Conservation (phyloP, 2,797 vertebrate species). For the Aulostomus chinensis region DNA sequence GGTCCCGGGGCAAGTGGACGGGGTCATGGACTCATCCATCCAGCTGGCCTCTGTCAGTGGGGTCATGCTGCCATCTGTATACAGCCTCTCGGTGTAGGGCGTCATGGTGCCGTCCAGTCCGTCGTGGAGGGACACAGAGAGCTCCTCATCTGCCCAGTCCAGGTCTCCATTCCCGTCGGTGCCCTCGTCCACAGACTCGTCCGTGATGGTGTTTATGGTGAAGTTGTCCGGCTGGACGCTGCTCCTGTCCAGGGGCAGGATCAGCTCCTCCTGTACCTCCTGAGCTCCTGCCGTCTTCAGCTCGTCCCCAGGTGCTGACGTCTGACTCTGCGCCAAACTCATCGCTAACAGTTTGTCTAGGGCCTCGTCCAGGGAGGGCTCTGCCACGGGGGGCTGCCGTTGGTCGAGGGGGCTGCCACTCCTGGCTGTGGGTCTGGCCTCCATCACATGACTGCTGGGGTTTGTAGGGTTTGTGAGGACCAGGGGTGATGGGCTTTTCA, state of each 20-base stretch:
- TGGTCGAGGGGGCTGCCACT: conserved; percentile 19
- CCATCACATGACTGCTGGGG: conserved; percentile 33
- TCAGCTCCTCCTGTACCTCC: conserved; percentile 74
- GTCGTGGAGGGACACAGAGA: conserved; percentile 76
- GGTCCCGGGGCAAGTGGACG: conserved; percentile 71
- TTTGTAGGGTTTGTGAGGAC: conserved; percentile 17
- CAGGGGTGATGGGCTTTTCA: conserved; percentile 17
- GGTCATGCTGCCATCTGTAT: conserved; percentile 81
- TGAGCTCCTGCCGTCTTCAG: conserved; percentile 39
- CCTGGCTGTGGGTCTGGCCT: conserved; percentile 3
- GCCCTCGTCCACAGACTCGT: conserved; percentile 63
- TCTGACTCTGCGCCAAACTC: conserved; percentile 61
- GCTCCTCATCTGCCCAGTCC: conserved; percentile 81
- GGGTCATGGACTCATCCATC: conserved; percentile 82
- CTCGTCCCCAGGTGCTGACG: background rate
- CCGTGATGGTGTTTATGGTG: conserved; percentile 64
- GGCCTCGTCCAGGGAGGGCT: conserved; percentile 71
- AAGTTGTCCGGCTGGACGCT: conserved; percentile 80
- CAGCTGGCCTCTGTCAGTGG: conserved; percentile 82
- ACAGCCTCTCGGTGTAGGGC: conserved; percentile 77
- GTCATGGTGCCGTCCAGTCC: conserved; percentile 78
- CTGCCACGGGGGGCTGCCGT: conserved; percentile 23
- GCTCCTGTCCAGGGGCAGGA: conserved; percentile 76
- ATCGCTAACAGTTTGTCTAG: conserved; percentile 79
- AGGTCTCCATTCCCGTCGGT: conserved; percentile 65